These are phyloP conservation scores for Salpingus planirostris DNA, from an alignment of 2,888 invertebrate species.

Conservation along the genomic window DNA sequence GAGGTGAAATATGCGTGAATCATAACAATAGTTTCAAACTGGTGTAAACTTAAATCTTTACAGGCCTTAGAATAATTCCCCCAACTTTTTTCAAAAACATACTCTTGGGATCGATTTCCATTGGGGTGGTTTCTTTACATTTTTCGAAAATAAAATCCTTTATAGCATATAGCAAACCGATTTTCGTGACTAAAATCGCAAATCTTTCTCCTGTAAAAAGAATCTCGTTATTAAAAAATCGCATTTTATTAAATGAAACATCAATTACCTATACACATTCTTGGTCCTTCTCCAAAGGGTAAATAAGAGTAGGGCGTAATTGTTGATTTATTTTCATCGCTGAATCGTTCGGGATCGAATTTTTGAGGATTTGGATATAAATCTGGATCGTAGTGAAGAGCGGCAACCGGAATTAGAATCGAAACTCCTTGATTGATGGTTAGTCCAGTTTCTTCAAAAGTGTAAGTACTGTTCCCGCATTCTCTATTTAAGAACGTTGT, in stretches of 20 bases:
- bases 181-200: slow-evolving; percentile 5
- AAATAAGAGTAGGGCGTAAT: slow-evolving; percentile 18
- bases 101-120: neutral
- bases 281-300: slow-evolving; percentile 38
- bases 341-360: slow-evolving; percentile 42
- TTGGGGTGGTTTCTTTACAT: slow-evolving; percentile 1
- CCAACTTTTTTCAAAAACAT: slow-evolving; percentile 4
- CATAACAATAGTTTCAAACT: too few relatives aligned
- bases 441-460: slow-evolving; percentile 34
- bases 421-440: slow-evolving; percentile 37
- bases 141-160: slow-evolving; percentile 4
- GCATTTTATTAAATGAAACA: neutral
- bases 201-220: slow-evolving; percentile 6
- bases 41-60: too few relatives aligned
- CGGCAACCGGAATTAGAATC: slow-evolving; percentile 35
- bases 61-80: too few relatives aligned
- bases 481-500: slow-evolving; percentile 29
- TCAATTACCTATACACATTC: slow-evolving; percentile 34
- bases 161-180: slow-evolving; percentile 3
- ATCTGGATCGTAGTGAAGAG: slow-evolving; percentile 34
- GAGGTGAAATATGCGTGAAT: too few relatives aligned
- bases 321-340: slow-evolving; percentile 29
- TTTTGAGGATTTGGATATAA: slow-evolving; percentile 39
- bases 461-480: slow-evolving; percentile 27
- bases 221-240: neutral